Evolutionary conservation across 2,888 invertebrate species (phyloP).

Genomic region (Machimus atricapillus): DNA sequence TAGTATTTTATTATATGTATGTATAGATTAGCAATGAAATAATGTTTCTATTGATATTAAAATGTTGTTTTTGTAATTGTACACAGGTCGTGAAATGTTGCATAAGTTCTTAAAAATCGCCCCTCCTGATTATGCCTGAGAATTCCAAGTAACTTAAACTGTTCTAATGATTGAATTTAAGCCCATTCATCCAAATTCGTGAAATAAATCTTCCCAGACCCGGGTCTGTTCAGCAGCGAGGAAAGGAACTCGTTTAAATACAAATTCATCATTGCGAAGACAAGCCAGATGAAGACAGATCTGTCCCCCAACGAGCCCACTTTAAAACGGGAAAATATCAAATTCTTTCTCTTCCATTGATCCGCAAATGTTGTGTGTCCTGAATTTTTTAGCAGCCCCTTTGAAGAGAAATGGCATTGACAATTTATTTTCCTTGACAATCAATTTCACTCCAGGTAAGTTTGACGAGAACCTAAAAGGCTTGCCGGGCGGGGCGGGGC

Average conservation of each 20-base stretch:
- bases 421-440: slow-evolving; percentile 11
- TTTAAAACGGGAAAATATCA: neutral
- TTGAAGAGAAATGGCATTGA: slow-evolving; percentile 6
- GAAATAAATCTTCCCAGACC: neutral
- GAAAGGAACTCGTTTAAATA: neutral
- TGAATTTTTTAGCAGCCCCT: neutral
- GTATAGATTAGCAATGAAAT: too few species aligned
- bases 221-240: neutral
- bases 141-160: neutral
- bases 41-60: too few species aligned
- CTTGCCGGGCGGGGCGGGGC: neutral
- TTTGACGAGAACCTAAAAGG: neutral
- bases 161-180: neutral
- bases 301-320: neutral
- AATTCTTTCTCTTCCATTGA: neutral
- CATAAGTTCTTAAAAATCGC: neutral
- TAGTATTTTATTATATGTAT: too few species aligned
- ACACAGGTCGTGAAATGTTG: too few species aligned
- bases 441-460: slow-evolving; percentile 5
- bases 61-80: too few species aligned
- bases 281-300: neutral
- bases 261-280: neutral
- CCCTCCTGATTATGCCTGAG: neutral
- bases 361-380: neutral
- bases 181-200: neutral